phyloP scores from a whole-genome alignment of 2,888 invertebrate species.

The Drosophila quinaria region DNA sequence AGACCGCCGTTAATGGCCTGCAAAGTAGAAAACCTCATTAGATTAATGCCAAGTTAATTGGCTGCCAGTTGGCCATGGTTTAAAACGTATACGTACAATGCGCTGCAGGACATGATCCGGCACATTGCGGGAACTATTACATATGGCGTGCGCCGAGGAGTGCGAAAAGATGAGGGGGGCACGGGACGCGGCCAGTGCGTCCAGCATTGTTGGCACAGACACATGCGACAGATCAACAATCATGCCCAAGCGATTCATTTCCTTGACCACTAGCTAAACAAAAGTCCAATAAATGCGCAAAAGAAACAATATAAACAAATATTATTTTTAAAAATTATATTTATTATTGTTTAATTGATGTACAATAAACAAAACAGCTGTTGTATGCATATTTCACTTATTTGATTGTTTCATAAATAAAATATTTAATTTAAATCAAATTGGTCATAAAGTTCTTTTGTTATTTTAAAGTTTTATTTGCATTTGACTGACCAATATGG shows the following conservation, averaged over 20 bases:
- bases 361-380: neutral
- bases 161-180: slow-evolving; percentile 95
- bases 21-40: slow-evolving; percentile 53
- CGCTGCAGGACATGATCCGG: slow-evolving; percentile 91
- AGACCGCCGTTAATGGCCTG: slow-evolving; percentile 88
- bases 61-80: slow-evolving; percentile 7
- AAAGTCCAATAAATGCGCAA: neutral
- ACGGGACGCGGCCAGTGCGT: slow-evolving; percentile 90
- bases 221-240: slow-evolving; percentile 94
- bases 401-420: slow-evolving; percentile 11
- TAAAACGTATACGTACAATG: slow-evolving; percentile 86
- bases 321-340: neutral
- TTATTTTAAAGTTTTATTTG: neutral
- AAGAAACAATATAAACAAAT: neutral
- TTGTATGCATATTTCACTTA: neutral
- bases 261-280: slow-evolving; percentile 90
- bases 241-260: slow-evolving; percentile 96
- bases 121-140: slow-evolving; percentile 93
- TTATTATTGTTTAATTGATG: neutral
- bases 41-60: slow-evolving; percentile 31
- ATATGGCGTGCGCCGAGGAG: slow-evolving; percentile 92
- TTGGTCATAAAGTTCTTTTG: neutral
- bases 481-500: neutral
- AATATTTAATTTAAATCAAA: neutral
- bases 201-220: slow-evolving; percentile 92